Conservation (phyloP, 2,113 vertebrate species). For the Erythrolamprus reginae region DNA sequence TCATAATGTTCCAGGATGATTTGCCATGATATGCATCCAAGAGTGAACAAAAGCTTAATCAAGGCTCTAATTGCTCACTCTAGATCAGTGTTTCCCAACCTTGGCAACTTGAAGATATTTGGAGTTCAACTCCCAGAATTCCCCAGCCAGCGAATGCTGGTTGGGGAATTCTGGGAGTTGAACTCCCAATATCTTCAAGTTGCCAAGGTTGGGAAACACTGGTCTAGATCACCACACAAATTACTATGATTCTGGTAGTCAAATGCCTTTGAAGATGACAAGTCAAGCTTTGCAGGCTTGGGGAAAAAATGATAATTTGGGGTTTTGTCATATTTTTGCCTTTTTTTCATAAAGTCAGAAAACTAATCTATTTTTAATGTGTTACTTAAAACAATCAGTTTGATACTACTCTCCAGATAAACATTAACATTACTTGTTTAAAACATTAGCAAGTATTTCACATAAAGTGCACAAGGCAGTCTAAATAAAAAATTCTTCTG, state of each 20-base stretch:
- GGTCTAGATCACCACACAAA: neutral
- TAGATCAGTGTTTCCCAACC: too few relatives aligned
- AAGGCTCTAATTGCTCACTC: neutral
- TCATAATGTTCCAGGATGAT: neutral
- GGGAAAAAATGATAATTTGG: slow-evolving; percentile 11
- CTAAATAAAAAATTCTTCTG: slow-evolving; percentile 32
- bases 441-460: slow-evolving; percentile 33
- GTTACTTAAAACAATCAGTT: neutral
- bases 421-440: neutral
- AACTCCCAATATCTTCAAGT: too few relatives aligned
- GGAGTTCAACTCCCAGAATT: too few relatives aligned
- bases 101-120: too few relatives aligned
- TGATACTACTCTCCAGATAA: neutral
- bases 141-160: too few relatives aligned
- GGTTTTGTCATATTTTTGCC: neutral
- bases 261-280: neutral
- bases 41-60: neutral
- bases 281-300: slow-evolving; percentile 23
- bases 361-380: neutral
- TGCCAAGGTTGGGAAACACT: too few relatives aligned
- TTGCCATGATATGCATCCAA: neutral
- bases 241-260: neutral
- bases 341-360: slow-evolving; percentile 9
- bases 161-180: too few relatives aligned
- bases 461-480: slow-evolving; percentile 3